These are phyloP conservation scores for Campylomormyrus numenius DNA, from an alignment of 2,113 vertebrate species.

Conservation along the genomic window DNA sequence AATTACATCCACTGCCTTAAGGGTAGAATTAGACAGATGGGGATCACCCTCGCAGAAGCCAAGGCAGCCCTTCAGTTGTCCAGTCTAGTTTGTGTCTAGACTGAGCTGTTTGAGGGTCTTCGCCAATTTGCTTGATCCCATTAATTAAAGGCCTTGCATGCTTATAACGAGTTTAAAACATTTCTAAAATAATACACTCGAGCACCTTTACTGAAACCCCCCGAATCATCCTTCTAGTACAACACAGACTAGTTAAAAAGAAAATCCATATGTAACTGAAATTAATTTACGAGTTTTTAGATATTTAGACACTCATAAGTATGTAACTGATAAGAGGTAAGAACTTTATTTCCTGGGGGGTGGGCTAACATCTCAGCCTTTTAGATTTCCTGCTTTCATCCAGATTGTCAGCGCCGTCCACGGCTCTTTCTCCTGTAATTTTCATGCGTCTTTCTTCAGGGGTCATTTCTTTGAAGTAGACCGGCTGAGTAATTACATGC, in stretches of 20 bases:
- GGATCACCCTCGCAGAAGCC: not conserved
- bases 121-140: conserved; percentile 9
- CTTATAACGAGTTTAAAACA: conserved; percentile 8
- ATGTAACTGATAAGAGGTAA: conserved; percentile 31
- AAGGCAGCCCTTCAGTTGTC: not conserved
- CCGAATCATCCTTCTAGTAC: not conserved
- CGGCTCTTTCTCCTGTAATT: conserved; percentile 20
- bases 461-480: conserved; percentile 24
- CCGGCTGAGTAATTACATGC: conserved; percentile 26
- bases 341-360: not conserved
- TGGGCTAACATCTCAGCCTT: conserved; percentile 3
- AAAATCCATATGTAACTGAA: no score
- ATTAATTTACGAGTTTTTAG: not conserved
- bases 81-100: conserved; percentile 3
- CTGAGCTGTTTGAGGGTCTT: conserved; percentile 3
- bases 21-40: not conserved
- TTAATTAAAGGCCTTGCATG: conserved; percentile 7
- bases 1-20: not conserved
- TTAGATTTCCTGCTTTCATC: not conserved
- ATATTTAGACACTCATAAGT: conserved; percentile 17
- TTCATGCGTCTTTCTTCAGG: not conserved
- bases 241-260: not conserved
- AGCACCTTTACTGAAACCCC: not conserved
- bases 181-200: conserved; percentile 4
- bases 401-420: conserved; percentile 11